Evolutionary conservation across 37 sponge, comb jelly and placozoan species (phyloP).

Genomic region (Ianthella basta): DNA sequence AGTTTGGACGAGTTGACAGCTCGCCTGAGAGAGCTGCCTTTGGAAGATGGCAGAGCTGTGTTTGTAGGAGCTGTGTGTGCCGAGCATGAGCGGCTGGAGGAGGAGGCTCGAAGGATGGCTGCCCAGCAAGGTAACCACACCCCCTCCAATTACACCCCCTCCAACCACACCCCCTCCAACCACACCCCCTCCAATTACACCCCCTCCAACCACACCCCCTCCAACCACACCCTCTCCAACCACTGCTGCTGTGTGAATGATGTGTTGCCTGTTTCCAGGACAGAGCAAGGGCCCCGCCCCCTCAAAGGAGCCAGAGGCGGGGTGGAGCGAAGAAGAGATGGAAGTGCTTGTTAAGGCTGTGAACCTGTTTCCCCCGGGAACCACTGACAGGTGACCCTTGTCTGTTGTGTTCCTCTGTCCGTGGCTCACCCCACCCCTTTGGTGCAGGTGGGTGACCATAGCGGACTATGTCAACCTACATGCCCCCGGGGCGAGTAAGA

Average conservation of each 20-base stretch:
- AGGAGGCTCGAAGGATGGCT: neutral
- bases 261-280: no score
- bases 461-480: slow-evolving; percentile 83
- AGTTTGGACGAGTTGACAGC: neutral
- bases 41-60: neutral
- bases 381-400: slow-evolving; percentile 65
- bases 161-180: no score
- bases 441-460: slow-evolving; percentile 80
- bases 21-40: neutral
- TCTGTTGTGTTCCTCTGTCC: neutral
- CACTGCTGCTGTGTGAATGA: no score
- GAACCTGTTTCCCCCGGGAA: slow-evolving; percentile 89
- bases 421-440: neutral
- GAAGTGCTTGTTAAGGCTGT: slow-evolving; percentile 94
- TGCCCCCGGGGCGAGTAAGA: slow-evolving; percentile 53
- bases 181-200: no score
- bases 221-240: no score
- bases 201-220: no score
- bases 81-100: neutral
- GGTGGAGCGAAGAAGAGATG: slow-evolving; percentile 80
- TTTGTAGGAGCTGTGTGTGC: neutral
- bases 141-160: no score
- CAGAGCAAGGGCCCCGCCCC: no score
- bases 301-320: neutral
- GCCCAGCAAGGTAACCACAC: slow-evolving; percentile 3